Evolutionary conservation across 2,797 vertebrate species (phyloP).

Genomic region (Phyllotis vaccarum): DNA sequence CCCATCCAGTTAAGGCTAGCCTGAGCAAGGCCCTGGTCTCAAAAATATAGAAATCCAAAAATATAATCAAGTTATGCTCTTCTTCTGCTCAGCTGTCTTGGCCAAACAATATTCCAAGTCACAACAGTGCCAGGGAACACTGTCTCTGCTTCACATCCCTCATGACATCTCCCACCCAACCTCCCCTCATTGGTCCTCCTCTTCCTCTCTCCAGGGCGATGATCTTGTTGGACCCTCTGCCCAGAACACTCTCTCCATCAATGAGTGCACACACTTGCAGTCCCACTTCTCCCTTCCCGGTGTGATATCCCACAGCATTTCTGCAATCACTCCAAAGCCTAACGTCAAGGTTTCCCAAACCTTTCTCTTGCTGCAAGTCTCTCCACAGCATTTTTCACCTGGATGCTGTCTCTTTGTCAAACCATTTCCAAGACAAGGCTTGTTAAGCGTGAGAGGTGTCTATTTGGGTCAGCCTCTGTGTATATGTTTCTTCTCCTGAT

Average conservation of each 20-base stretch:
- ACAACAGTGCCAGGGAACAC: not conserved
- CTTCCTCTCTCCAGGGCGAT: not conserved
- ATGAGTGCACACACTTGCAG: not conserved
- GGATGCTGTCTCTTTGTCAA: not conserved
- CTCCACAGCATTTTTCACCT: not conserved
- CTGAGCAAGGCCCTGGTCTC: not conserved
- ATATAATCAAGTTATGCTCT: not conserved
- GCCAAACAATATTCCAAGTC: not conserved
- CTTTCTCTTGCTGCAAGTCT: not conserved
- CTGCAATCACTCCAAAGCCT: not conserved
- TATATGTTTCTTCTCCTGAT: not conserved
- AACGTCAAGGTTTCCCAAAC: not conserved
- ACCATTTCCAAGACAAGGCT: not conserved
- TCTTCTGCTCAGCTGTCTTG: not conserved
- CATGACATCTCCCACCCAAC: too few relatives aligned
- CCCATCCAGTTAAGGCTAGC: not conserved
- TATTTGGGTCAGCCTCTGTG: not conserved
- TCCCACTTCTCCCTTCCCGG: not conserved
- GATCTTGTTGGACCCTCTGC: not conserved
- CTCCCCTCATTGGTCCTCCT: not conserved
- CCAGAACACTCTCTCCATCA: not conserved
- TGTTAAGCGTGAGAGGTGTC: not conserved
- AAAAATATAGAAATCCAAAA: not conserved
- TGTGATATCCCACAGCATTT: not conserved
- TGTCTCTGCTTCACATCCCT: too few relatives aligned